Percentiles rank a stretch among this genome's conserved stretches.
Conservation (phyloP, 2,888 invertebrate genomes). For the Acleris cristana region DNA sequence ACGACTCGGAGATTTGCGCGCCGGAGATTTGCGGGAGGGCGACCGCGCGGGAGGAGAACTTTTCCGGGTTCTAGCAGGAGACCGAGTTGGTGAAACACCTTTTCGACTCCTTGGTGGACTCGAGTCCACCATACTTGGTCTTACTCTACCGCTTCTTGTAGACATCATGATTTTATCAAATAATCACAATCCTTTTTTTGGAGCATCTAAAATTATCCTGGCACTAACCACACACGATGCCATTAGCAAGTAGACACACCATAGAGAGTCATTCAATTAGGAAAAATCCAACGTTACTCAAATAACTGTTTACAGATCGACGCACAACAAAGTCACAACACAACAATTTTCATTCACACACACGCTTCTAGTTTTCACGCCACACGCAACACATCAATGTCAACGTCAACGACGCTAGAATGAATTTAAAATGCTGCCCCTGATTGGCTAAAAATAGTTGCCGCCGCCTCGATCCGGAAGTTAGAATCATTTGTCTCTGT, state of each 20-base stretch:
- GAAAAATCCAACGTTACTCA: constrained; percentile 33
- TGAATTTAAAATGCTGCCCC: constrained; percentile 63
- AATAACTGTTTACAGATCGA: constrained; percentile 42
- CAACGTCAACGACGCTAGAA: constrained; percentile 74
- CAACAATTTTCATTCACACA: constrained; percentile 52
- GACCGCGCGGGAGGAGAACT: constrained; percentile 66
- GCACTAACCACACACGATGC: constrained; percentile 68
- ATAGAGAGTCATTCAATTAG: constrained; percentile 33
- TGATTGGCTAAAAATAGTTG: constrained; percentile 71
- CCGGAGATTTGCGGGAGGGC: constrained; percentile 78
- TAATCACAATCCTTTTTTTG: constrained; percentile 41
- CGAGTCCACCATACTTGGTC: constrained; percentile 61
- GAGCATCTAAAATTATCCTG: constrained; percentile 63
- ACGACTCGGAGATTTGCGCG: constrained; percentile 78
- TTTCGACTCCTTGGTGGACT: constrained; percentile 70
- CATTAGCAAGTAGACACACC: constrained; percentile 45
- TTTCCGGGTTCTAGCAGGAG: constrained; percentile 74
- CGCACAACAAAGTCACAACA: constrained; percentile 43
- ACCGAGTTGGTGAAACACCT: constrained; percentile 71
- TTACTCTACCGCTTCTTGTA: constrained; percentile 71
- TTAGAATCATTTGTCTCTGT: constrained; percentile 36
- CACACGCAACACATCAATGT: constrained; percentile 57
- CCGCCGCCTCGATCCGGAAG: constrained; percentile 47
- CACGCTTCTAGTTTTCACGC: constrained; percentile 52
- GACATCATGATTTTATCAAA: constrained; percentile 58